Percentiles rank a stretch among this genome's conserved stretches.
These are phyloP conservation scores for Peromyscus polionotus DNA, from an alignment of 2,113 vertebrate genomes.

Conservation along the genomic window DNA sequence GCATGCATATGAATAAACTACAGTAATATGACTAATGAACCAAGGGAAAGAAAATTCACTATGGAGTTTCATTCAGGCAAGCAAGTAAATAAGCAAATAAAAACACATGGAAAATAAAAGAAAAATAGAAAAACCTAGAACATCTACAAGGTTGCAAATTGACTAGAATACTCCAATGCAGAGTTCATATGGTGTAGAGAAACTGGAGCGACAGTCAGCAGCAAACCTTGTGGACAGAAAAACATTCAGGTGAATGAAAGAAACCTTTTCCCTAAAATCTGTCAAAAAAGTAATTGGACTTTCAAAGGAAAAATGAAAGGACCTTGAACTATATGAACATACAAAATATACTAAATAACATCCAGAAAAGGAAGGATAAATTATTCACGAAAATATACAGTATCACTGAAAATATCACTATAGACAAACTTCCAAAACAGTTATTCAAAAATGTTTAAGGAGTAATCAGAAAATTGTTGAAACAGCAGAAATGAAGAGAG, in stretches of 20 bases:
- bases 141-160: not conserved
- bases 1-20: not conserved
- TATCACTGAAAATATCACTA: not conserved
- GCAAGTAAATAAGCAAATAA: not conserved
- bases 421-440: not conserved
- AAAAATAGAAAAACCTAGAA: not conserved
- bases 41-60: not conserved
- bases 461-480: not conserved
- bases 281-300: not conserved
- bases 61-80: not conserved
- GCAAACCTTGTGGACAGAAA: not conserved
- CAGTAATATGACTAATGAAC: not conserved
- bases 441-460: not conserved
- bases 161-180: not conserved
- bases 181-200: not conserved
- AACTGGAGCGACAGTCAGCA: not conserved
- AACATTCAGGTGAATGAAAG: not conserved
- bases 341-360: not conserved
- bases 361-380: not conserved
- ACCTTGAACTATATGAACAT: not conserved
- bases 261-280: not conserved
- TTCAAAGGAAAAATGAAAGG: constrained; percentile 1
- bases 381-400: not conserved
- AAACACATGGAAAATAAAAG: not conserved
- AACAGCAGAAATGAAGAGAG: not conserved